Evolutionary conservation across 1,140 invertebrate genomes (phyloP), one percentile per base, ranked within the genome.

Genomic region (Cydia pomonella): DNA sequence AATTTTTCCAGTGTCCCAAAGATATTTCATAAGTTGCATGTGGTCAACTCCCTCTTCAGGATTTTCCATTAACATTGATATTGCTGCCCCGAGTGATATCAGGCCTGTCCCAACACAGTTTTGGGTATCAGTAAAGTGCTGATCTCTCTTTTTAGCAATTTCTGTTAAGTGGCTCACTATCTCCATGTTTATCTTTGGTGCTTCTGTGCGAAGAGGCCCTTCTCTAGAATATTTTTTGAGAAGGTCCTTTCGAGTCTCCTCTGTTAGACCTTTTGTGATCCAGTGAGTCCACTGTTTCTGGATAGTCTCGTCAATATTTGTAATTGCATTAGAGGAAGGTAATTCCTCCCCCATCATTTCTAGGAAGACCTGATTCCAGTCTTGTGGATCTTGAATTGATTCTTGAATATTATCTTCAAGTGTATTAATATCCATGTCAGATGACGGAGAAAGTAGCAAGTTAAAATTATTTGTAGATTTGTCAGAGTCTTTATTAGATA

Each of bases 271-370:
- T 3, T 62, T 62, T 23, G 59, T 69, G 5, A 69, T 69, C 64
- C 25, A 69, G 10, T 69, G 64, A 5, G 33, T 16, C 64, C 64
- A 69, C 27, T 69, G 64, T 69, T 69, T 69, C 33, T 69, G 64
- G 25, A 69, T 69, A 29, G 64, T 69, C 10, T 69, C 64, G 27
- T 69, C 12, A 69, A 69, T 38, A 7, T 25, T 33, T 69, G n/a
- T 33, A 7, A 25, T 33, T 69, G 25, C 23, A 23, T 18, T 21
- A 3, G 25, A 27, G 27, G 64, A 7, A 33, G 27, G 64, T 33
- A 29, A 33, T 33, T 69, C 64, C 25, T 69, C 64, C 10, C 64
- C 64, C 64, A 69, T 69, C 33, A 69, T 69, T 69, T 69, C 27
- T 2, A 69, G 64, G 33, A 69, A 69, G 0, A 38, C 64, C 27